Percentiles rank a stretch among this genome's conserved stretches.
These are phyloP conservation scores for Sisyra terminalis DNA, from an alignment of 2,888 invertebrate genomes.

Conservation along the genomic window DNA sequence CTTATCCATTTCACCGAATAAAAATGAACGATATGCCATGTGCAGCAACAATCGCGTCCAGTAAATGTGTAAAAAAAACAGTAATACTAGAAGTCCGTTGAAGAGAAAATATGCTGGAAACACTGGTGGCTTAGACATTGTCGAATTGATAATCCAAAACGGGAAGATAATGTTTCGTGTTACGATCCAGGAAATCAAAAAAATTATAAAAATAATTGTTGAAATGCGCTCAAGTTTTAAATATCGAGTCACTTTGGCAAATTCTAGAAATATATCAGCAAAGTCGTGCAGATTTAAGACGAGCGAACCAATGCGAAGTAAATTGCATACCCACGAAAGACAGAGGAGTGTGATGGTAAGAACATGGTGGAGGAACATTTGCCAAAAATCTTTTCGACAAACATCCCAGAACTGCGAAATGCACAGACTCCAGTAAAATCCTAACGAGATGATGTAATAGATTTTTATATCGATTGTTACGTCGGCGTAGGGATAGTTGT, in stretches of 20 bases:
- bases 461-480: slow-evolving; percentile 47
- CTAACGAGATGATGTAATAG: slow-evolving; percentile 91
- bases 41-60: slow-evolving; percentile 92
- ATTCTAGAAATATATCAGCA: slow-evolving; percentile 81
- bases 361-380: slow-evolving; percentile 96
- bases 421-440: slow-evolving; percentile 90
- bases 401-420: slow-evolving; percentile 90
- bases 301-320: slow-evolving; percentile 80
- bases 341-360: slow-evolving; percentile 80
- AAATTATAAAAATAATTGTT: slow-evolving; percentile 73
- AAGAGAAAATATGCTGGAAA: slow-evolving; percentile 92
- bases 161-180: slow-evolving; percentile 84
- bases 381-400: slow-evolving; percentile 88
- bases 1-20: too few species aligned
- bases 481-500: slow-evolving; percentile 44
- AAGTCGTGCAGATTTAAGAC: slow-evolving; percentile 77
- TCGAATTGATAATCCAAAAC: slow-evolving; percentile 73
- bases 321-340: slow-evolving; percentile 90
- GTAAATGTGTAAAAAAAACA: slow-evolving; percentile 68
- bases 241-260: slow-evolving; percentile 89
- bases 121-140: slow-evolving; percentile 67
- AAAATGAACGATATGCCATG: slow-evolving; percentile 38
- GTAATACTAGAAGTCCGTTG: slow-evolving; percentile 63
- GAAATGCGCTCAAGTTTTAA: slow-evolving; percentile 77
- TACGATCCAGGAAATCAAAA: slow-evolving; percentile 80